Conservation (phyloP, 2,113 vertebrate species). For the Synchiropus splendidus region DNA sequence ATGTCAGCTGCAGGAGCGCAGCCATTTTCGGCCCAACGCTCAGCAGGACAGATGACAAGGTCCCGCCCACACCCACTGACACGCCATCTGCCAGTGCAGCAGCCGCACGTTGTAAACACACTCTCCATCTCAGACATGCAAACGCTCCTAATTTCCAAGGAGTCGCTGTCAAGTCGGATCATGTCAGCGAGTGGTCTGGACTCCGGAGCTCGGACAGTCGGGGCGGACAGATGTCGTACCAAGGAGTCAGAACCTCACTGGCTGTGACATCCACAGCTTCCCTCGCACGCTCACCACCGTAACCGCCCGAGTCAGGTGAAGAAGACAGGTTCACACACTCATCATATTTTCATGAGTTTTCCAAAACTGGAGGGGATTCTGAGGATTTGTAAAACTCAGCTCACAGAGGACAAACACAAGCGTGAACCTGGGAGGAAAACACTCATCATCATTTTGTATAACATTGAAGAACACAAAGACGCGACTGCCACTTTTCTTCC, state of each 20-base stretch:
- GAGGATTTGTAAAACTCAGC: no score
- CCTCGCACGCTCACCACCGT: no score
- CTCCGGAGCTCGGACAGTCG: conserved; percentile 10
- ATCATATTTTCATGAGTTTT: no score
- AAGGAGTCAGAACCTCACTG: conserved; percentile 15
- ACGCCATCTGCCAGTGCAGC: conserved; percentile 47
- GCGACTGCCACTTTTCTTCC: no score
- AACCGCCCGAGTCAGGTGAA: no score
- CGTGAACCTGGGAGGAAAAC: no score
- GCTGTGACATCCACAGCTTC: no score
- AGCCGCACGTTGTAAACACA: conserved; percentile 15
- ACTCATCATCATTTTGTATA: no score
- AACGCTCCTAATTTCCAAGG: conserved; percentile 29
- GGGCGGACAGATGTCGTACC: conserved; percentile 26
- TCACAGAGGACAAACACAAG: no score
- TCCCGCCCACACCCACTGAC: conserved; percentile 51
- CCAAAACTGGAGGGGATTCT: no score
- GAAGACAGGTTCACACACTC: conserved; percentile 3
- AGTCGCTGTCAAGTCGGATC: conserved; percentile 32
- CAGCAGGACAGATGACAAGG: conserved; percentile 40
- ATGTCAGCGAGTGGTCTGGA: conserved; percentile 25
- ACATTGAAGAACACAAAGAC: no score
- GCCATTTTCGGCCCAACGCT: conserved; percentile 33
- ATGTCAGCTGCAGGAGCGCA: conserved; percentile 31
- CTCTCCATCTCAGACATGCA: conserved; percentile 11